Evolutionary conservation across 2,797 vertebrate genomes (phyloP).

Genomic region (Oryzias dopingdopingensis): DNA sequence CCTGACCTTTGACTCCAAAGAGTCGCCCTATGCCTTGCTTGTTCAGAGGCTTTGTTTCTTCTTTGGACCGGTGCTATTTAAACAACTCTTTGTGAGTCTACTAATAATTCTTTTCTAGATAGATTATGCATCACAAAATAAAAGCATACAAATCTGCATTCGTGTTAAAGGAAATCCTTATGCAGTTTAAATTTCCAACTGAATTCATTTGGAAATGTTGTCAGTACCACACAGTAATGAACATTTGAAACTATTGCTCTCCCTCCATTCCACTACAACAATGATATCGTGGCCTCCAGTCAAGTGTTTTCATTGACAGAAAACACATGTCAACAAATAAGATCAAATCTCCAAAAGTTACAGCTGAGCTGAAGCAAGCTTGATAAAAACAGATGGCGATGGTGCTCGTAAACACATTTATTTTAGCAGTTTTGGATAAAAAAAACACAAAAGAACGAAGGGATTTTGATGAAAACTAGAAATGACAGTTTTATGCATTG

Average conservation of each 20-base stretch:
- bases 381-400: not conserved
- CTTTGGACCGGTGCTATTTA: slow-evolving; percentile 51
- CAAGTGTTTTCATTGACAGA: slow-evolving; percentile 43
- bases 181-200: not conserved
- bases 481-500: not conserved
- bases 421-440: not conserved
- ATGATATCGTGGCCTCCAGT: slow-evolving; percentile 40
- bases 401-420: slow-evolving; percentile 5
- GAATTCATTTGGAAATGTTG: slow-evolving; percentile 43
- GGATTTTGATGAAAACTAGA: not conserved
- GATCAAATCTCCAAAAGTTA: not conserved
- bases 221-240: slow-evolving; percentile 39
- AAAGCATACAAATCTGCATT: too few relatives aligned
- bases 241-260: slow-evolving; percentile 22
- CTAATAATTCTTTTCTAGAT: slow-evolving; percentile 4
- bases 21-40: slow-evolving; percentile 34
- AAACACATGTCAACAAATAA: slow-evolving; percentile 5
- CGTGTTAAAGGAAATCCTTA: too few relatives aligned
- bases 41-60: slow-evolving; percentile 42
- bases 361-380: not conserved
- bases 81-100: slow-evolving; percentile 14
- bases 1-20: slow-evolving; percentile 53
- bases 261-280: slow-evolving; percentile 29
- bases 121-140: too few relatives aligned
- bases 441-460: slow-evolving; percentile 12